phyloP scores from a whole-genome alignment of 2,113 vertebrate species.

The Micronycteris hirsuta region DNA sequence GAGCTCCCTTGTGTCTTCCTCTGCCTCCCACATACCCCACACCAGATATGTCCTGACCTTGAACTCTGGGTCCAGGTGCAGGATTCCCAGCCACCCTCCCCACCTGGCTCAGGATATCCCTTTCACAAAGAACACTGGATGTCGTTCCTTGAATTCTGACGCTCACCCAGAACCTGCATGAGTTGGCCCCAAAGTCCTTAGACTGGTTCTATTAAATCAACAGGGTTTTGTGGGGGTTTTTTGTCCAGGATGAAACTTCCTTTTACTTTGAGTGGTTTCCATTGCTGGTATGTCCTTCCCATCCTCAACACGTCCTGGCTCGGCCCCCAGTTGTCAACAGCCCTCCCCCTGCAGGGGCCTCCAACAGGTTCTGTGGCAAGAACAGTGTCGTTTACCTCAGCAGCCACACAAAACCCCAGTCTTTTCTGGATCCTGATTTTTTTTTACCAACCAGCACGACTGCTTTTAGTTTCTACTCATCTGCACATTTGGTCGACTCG shows the following conservation, averaged over 20 bases:
- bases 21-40: neutral
- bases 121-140: neutral
- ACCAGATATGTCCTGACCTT: neutral
- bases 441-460: no score
- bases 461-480: neutral
- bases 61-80: neutral
- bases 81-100: neutral
- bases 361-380: neutral
- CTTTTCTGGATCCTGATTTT: neutral
- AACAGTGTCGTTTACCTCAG: neutral
- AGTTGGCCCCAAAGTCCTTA: neutral
- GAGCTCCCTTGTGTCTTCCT: neutral
- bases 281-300: neutral
- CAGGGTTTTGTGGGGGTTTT: neutral
- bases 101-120: neutral
- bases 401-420: neutral
- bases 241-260: neutral
- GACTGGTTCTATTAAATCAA: neutral
- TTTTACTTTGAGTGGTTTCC: neutral
- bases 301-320: neutral
- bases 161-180: accelerated
- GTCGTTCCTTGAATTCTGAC: neutral
- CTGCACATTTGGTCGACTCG: neutral
- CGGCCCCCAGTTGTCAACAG: no score
- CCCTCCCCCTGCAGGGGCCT: no score